Evolutionary conservation across 2,888 invertebrate genomes (phyloP), one percentile per base, ranked within the genome.

Genomic region (Catocala nupta): DNA sequence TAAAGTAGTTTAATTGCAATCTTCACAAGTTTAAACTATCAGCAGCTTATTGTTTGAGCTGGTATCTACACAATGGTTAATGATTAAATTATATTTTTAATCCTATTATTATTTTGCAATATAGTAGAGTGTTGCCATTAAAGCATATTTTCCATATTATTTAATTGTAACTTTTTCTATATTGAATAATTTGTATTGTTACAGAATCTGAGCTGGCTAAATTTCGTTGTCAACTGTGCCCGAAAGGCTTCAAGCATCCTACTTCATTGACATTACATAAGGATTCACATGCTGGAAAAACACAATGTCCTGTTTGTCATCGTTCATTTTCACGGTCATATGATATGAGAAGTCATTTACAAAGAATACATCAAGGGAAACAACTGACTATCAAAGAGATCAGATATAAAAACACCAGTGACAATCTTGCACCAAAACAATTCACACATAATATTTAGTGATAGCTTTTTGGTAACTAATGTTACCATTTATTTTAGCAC

Each of bases 181-280:
- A 8, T 36, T 39, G 8, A 39, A 39, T 8, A 8, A 9, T 39
- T 39, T 39, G 36, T 39, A 6, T 71, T 76, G 33, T 93, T 92
- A 65, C 91, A 94, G 95, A 95, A 89, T 92, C 95, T 71, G 95
- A 95, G 71, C 85, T 95, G 75, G 95, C 95, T 1, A 94, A 94
- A 82, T 95, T 95, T 84, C 94, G 95, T 72, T 96, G 96, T 87
- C 95, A 95, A 83, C 87, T 95, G 75, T 96, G 96, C 86, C 95
- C 95, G 69, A 96, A 95, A 90, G 95, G 95, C 66, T 96, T 96
- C 81, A 95, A 95, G 81, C 95, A 95, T 85, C 95, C 95, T 12
- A 95, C 95, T 70, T 96, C 96, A 58, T 86, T 96, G 78, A 95
- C 95, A 61, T 89, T 95, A 55, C 96, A 96, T 81, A 95, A 95